These are phyloP conservation scores for Neolamprologus toae DNA, from an alignment of 2,113 vertebrate genomes.

Conservation along the genomic window DNA sequence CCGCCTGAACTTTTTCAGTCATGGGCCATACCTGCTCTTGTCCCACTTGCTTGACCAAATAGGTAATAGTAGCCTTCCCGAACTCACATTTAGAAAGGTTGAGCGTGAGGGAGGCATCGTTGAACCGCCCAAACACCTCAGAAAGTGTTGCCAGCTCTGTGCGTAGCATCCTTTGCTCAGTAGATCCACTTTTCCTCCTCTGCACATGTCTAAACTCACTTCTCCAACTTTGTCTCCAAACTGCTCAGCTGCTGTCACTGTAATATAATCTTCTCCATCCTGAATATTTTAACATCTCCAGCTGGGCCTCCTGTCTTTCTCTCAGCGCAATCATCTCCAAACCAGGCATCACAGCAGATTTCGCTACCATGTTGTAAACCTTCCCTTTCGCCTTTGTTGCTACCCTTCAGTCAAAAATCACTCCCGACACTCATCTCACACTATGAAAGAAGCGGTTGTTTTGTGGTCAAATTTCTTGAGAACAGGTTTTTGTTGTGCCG, in stretches of 20 bases:
- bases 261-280: neutral
- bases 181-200: neutral
- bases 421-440: neutral
- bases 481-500: neutral
- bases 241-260: neutral
- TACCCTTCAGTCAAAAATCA: neutral
- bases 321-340: neutral
- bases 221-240: neutral
- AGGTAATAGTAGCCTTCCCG: neutral
- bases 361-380: neutral
- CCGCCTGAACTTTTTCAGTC: neutral
- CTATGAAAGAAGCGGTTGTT: neutral
- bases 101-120: fast-evolving
- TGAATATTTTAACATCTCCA: neutral
- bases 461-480: neutral
- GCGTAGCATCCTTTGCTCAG: neutral
- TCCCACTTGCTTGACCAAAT: neutral
- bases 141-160: neutral
- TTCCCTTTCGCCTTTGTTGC: neutral
- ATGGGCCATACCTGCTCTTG: neutral
- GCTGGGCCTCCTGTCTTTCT: neutral
- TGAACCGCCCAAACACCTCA: neutral
- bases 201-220: neutral
- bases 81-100: neutral
- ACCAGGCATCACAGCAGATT: neutral